Evolutionary conservation across 1,140 invertebrate genomes (phyloP), one percentile per base, ranked within the genome.

Genomic region (Dreissena polymorpha): DNA sequence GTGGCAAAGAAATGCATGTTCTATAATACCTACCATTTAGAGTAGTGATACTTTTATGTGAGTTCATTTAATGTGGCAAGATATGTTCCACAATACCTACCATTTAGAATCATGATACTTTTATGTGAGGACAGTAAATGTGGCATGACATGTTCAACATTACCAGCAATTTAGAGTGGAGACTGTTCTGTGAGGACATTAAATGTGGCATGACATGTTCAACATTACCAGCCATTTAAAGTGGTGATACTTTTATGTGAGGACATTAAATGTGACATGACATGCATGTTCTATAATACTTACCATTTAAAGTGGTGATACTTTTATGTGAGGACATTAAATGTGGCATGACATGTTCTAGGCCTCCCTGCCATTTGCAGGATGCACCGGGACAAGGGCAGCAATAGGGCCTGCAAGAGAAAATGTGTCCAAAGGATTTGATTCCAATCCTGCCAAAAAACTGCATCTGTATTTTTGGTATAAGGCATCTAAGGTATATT

Each of bases 191-290:
- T n/a, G 97, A 96, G 94, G 97, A 97, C 94, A 99, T 97, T 55
- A 99, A 94, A 94, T 99, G 99, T 69, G 96, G 96, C 99, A 99
- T 99, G 0, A 98, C 98, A 94, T 98, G 96, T 90, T 98, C 97
- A 5, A 39, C 39, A 39, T 5, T 39, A 81, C 76, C 75, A 86
- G 95, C 95, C 95, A 94, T 95, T n/a, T n/a, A n/a, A n/a, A 64
- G 99, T 99, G 6, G 99, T 99, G 86, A 99, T 99, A 88, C 98
- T 99, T 94, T 99, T 99, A 93, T 99, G 99, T 74, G 97, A 96
- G 94, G 97, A 97, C 94, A 99, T 97, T 55, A 99, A 94, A 94
- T 99, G 99, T 69, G 96, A 96, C 99, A 99, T 99, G 0, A 98
- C 98, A 94, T 98, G 96, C 98, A 94, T 98, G 96, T 90, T 98